Base-by-base conservation (phyloP, 1,140 invertebrate genomes). In the Tetragnatha versicolor region DNA sequence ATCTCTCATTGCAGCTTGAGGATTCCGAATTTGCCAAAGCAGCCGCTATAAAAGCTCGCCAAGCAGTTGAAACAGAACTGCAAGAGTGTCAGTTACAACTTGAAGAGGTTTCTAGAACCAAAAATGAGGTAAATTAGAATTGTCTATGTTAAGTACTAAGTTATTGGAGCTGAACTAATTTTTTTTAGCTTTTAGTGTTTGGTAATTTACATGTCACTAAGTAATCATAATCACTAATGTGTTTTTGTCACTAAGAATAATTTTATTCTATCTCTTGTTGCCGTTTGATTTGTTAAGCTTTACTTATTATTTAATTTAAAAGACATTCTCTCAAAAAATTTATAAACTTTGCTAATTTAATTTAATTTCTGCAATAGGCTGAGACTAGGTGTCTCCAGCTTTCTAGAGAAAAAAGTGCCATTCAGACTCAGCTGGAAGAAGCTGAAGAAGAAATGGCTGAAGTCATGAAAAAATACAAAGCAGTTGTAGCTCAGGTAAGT, bases 381-480 rank as follows among this genome's bases (percentile, higher is more conserved):
- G 94, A 96, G 82, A 93, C 94, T 79, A 89, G 91, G 37, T 91
- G 91, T 6, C 91, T 92, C 76, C 81, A 87, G 0, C 89, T 93
- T 2, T 88, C 90, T 79, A 87, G 95, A 25, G 95, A 97, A 85
- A 91, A 93, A 5, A 88, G 91, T 6, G 93, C 95, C 75, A 85
- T 97, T 7, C 89, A 93, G 77, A 91, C 91, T 1, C 92, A 94
- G 85, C 87, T 97, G 10, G 95, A 97, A 82, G 95, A 97, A 83
- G 94, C 94, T 61, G 95, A 97, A 85, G 94, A 97, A 83, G 94
- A 97, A 85, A 87, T 95, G 35, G 91, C 92, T 0, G 94, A 96
- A 85, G 88, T 95, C 5, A 88, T 97, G 88, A 96, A 95, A 86
- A 97, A 97, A 85, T 97, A 96, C 87, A 93, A 95, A 79, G 89